These are phyloP conservation scores for Wiebesia pumilae DNA, from an alignment of 1,140 invertebrate genomes.

Conservation along the genomic window DNA sequence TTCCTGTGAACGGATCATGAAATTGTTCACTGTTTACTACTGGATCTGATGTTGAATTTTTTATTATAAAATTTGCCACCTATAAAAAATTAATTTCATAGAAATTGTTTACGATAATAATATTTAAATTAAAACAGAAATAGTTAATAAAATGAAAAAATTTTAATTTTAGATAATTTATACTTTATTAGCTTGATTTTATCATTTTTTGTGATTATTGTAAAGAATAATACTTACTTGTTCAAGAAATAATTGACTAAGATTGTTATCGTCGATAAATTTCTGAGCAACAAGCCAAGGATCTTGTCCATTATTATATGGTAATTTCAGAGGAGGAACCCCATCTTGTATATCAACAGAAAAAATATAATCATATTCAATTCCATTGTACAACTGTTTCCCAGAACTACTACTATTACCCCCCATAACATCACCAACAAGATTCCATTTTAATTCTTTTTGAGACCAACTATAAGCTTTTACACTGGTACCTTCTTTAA, in stretches of 20 bases:
- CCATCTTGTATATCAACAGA: constrained; percentile 95
- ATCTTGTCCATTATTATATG: constrained; percentile 92
- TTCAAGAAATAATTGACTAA: constrained; percentile 92
- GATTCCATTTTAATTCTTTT: constrained; percentile 84
- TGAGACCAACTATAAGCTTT: constrained; percentile 88
- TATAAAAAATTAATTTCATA: constrained; percentile 72
- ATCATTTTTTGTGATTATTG: not conserved
- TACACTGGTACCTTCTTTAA: constrained; percentile 83
- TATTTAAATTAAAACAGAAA: not conserved
- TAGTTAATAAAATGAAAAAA: constrained; percentile 28
- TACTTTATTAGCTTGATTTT: not conserved
- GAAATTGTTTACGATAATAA: not conserved
- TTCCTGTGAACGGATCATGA: constrained; percentile 89
- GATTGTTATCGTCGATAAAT: constrained; percentile 91
- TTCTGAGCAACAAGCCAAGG: constrained; percentile 93
- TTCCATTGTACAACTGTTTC: constrained; percentile 88
- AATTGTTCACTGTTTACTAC: constrained; percentile 73
- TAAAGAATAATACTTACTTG: constrained; percentile 78
- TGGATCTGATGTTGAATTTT: constrained; percentile 77
- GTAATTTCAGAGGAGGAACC: constrained; percentile 89
- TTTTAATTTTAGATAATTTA: not conserved
- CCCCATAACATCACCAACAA: constrained; percentile 93
- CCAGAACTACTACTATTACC: constrained; percentile 80
- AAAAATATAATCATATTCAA: constrained; percentile 97
- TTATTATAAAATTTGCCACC: constrained; percentile 94